A percentile compares a stretch with the other conserved stretches of the same genome.
Conservation (phyloP, 2,113 vertebrate genomes). For the Campylomormyrus numenius region DNA sequence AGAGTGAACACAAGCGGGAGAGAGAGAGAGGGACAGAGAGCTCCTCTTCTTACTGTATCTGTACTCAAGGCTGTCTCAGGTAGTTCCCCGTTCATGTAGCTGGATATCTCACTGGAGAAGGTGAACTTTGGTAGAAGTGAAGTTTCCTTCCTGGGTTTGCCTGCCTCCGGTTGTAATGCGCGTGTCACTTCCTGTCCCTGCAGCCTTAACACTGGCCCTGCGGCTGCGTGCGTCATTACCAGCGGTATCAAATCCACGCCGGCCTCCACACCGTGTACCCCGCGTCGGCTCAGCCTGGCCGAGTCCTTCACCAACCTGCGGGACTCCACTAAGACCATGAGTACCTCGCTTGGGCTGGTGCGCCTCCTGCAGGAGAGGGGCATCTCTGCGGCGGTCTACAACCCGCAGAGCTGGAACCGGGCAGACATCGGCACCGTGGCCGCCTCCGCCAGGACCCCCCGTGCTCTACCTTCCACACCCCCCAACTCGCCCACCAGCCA, state of each 20-base stretch:
- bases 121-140: neutral
- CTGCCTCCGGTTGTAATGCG: neutral
- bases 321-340: constrained; percentile 90
- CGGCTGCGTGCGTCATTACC: constrained; percentile 58
- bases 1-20: neutral
- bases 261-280: constrained; percentile 80
- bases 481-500: constrained; percentile 64
- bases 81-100: neutral
- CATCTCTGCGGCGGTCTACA: constrained; percentile 86
- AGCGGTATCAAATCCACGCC: constrained; percentile 73
- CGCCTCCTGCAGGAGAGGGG: constrained; percentile 83
- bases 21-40: too few species aligned
- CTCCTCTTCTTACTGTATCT: neutral
- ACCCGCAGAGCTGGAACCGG: constrained; percentile 83
- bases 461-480: constrained; percentile 73
- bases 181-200: constrained; percentile 21
- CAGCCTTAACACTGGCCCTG: constrained; percentile 65
- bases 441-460: constrained; percentile 55
- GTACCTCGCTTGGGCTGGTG: constrained; percentile 88
- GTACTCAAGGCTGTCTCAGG: neutral
- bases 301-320: constrained; percentile 92
- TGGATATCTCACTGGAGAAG: neutral
- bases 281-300: constrained; percentile 80
- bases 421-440: constrained; percentile 47
- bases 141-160: neutral